A percentile compares a stretch with the other conserved stretches of the same genome.
Conservation (phyloP, 2,113 vertebrate species). For the Mohoua ochrocephala region DNA sequence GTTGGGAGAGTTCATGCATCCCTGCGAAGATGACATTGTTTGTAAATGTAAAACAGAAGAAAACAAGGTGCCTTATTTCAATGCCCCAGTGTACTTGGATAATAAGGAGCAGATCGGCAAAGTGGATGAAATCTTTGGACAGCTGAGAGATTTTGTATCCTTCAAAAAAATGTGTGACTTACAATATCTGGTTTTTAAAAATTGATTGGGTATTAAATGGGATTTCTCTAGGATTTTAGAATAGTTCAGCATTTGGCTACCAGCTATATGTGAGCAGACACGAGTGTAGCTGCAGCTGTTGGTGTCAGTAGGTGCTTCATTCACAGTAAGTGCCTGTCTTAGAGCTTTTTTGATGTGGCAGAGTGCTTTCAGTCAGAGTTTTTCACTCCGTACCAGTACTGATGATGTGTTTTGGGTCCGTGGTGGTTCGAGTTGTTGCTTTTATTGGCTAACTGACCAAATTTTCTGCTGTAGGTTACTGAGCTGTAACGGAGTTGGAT, state of each 20-base stretch:
- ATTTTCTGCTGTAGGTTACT: neutral
- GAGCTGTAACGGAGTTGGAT: neutral
- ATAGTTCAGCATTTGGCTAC: neutral
- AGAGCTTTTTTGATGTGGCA: neutral
- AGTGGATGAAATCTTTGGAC: constrained; percentile 97
- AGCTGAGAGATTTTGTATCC: constrained; percentile 98
- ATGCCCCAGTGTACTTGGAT: constrained; percentile 94
- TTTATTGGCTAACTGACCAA: neutral
- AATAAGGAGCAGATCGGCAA: constrained; percentile 99
- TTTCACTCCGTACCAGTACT: neutral
- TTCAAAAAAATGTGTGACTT: constrained; percentile 32
- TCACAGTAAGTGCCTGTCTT: neutral
- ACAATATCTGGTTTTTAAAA: neutral
- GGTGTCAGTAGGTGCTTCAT: neutral
- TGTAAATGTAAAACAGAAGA: constrained; percentile 93
- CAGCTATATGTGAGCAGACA: neutral
- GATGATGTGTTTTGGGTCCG: neutral
- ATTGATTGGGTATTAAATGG: neutral
- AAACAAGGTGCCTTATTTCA: constrained; percentile 97
- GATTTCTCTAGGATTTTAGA: neutral
- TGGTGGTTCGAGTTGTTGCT: neutral
- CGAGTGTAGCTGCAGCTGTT: neutral
- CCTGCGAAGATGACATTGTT: constrained; percentile 95
- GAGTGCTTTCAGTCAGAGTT: neutral
- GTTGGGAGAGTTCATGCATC: constrained; percentile 92